phyloP scores from a whole-genome alignment of 2,113 vertebrate genomes.

The Laticauda laticaudata region DNA sequence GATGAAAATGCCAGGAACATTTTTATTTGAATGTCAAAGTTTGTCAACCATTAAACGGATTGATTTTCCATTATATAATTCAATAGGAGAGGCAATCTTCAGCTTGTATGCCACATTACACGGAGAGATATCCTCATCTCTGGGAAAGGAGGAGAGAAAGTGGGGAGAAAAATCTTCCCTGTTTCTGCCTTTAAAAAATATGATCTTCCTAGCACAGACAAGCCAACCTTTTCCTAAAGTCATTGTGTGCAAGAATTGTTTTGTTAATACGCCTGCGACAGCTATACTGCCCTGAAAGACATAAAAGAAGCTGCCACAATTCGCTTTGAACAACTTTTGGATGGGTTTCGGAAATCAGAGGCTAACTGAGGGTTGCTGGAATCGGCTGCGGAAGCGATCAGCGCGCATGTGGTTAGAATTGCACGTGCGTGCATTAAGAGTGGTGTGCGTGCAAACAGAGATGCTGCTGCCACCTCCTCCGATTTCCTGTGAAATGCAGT shows the following conservation, averaged over 20 bases:
- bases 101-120: conserved; percentile 66
- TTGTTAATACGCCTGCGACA: conserved; percentile 41
- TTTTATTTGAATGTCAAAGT: conserved; percentile 77
- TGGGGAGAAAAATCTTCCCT: conserved; percentile 55
- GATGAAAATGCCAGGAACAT: conserved; percentile 71
- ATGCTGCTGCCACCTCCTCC: not conserved
- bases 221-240: conserved; percentile 44
- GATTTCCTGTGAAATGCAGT: not conserved
- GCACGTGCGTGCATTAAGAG: not conserved
- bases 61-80: conserved; percentile 75
- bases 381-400: not conserved
- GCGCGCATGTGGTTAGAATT: too few relatives aligned
- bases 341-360: conserved; percentile 4
- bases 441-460: not conserved
- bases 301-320: conserved; percentile 26
- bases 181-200: conserved; percentile 46
- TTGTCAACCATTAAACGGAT: conserved; percentile 77
- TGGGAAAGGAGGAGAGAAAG: not conserved
- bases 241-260: conserved; percentile 48
- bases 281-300: conserved; percentile 23
- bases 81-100: conserved; percentile 67
- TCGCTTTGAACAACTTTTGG: conserved; percentile 35
- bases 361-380: not conserved
- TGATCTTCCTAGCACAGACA: conserved; percentile 43
- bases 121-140: conserved; percentile 47